Evolutionary conservation across 2,113 vertebrate species (phyloP).

Genomic region (Nothoprocta perdicaria): DNA sequence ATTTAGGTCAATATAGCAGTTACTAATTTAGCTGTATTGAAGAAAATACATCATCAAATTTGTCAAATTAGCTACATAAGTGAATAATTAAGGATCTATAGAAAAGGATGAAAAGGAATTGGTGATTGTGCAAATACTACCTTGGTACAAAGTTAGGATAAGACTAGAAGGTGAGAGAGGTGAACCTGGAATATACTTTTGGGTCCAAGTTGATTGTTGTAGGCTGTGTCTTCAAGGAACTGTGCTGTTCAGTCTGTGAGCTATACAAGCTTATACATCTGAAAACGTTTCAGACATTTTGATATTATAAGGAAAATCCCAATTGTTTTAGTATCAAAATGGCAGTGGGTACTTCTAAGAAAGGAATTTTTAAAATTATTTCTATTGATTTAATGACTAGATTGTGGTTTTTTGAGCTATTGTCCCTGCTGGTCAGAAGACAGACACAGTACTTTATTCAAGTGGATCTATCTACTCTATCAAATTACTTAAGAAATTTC

Average conservation of each 20-base stretch:
- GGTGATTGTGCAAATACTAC: background rate
- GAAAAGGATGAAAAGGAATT: background rate
- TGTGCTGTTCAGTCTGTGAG: background rate
- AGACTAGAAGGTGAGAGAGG: background rate
- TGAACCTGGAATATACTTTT: background rate
- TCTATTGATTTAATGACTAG: background rate
- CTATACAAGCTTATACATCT: background rate
- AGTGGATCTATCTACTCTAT: background rate
- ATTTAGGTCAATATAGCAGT: background rate
- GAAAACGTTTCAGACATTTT: background rate
- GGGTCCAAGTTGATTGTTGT: background rate
- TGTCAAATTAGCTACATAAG: background rate
- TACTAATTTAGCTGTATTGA: background rate
- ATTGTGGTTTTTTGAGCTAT: background rate
- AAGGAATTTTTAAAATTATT: background rate
- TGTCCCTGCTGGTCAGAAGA: background rate
- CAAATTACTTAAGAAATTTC: background rate
- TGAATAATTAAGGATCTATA: background rate
- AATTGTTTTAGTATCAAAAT: background rate
- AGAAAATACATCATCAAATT: background rate
- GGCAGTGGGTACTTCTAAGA: background rate
- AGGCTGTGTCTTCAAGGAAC: background rate
- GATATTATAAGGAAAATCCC: background rate
- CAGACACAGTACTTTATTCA: background rate
- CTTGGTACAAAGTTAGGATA: background rate